Evolutionary conservation across 2,113 vertebrate genomes (phyloP), one percentile per base, ranked within the genome.

Genomic region (Embiotoca jacksoni): DNA sequence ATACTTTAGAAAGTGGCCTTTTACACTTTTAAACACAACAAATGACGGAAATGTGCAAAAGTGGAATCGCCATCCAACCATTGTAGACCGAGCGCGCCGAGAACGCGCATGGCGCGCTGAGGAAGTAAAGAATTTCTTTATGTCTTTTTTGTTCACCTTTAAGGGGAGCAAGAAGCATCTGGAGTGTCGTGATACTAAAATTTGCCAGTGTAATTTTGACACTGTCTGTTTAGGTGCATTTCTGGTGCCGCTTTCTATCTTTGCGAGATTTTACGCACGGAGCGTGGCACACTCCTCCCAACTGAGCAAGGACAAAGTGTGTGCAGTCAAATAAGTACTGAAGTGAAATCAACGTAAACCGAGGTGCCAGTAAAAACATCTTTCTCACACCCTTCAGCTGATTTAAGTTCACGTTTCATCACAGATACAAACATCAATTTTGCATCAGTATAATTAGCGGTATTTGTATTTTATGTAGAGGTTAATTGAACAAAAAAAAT

Each of bases 231-330:
- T 36, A 1, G 6, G 4, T 50, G 3, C 16, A 1, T 32, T 49
- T 39, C 49, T 36, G 7, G 9, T 8, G 0, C 52, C 15, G 10
- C 4, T 2, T 35, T 16, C 1, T n/a, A 36, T 0, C 1, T 37
- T 9, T 10, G 11, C 3, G 36, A 15, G 16, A 4, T 79, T 90
- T 87, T 87, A 83, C 77, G 84, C 89, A 67, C 79, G 14, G 44
- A 7, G 41, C 37, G 4, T 31, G 33, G 52, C 37, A 57, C 72
- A 58, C n/a, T 33, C 33, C 37, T 49, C 1, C 4, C 14, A 35
- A 31, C 15, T n/a, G 9, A 35, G 47, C 7, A n/a, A 62, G 13
- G 33, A 37, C 59, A 13, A 13, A 59, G 50, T 37, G 7, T 53
- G 7, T n/a, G 35, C 8, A 9, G 13, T 30, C 30, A 56, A 65